phyloP scores from a whole-genome alignment of 2,797 vertebrate genomes.

The Myotis daubentonii region DNA sequence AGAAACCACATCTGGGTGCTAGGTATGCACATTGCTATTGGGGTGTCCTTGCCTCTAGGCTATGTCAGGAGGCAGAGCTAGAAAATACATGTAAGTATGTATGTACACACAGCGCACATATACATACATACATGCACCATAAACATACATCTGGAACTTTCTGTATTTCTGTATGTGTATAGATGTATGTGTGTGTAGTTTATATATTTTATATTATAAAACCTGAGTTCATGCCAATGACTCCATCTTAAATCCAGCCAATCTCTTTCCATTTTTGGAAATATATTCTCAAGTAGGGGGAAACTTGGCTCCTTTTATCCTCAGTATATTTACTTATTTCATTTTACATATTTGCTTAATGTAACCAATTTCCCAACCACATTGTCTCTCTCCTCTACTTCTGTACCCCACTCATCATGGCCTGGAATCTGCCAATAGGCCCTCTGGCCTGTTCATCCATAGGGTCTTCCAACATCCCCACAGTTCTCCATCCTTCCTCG shows the following conservation, averaged over 20 bases:
- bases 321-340: background rate
- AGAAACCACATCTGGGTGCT: slow-evolving; percentile 9
- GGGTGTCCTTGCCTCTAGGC: background rate
- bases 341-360: background rate
- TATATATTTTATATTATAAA: slow-evolving; percentile 39
- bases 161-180: background rate
- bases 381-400: background rate
- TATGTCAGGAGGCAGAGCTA: background rate
- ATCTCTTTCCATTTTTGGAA: background rate
- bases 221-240: background rate
- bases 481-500: background rate
- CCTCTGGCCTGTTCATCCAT: background rate
- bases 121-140: background rate
- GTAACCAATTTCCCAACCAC: background rate
- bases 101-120: background rate
- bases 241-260: background rate
- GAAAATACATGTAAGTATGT: background rate
- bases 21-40: background rate
- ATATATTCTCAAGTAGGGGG: background rate
- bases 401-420: background rate
- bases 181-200: background rate
- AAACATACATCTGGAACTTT: background rate
- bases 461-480: background rate
- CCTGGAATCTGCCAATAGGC: background rate
- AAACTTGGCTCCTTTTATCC: background rate